A percentile compares a stretch with the other conserved stretches of the same genome.
Evolutionary conservation across 1,140 invertebrate genomes (phyloP).

Genomic region (Heliconius hewitsoni): DNA sequence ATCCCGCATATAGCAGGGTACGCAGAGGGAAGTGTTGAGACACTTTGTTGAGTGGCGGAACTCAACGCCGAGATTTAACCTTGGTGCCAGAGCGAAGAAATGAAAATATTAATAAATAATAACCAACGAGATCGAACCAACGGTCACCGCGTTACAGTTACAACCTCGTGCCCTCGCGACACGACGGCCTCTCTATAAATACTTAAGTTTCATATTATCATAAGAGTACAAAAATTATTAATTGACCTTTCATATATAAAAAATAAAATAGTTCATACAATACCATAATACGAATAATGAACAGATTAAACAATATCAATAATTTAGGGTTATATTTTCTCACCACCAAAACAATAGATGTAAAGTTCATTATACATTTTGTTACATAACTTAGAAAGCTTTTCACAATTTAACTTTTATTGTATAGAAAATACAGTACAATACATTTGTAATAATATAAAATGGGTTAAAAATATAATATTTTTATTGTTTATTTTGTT

Average conservation of each 20-base stretch:
- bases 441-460: not conserved
- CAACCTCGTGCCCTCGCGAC: too few relatives aligned
- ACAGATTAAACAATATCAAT: conserved; percentile 33
- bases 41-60: too few relatives aligned
- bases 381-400: not conserved
- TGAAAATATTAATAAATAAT: too few relatives aligned
- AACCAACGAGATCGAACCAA: too few relatives aligned
- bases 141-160: too few relatives aligned
- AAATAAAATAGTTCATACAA: not conserved
- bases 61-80: too few relatives aligned
- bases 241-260: not conserved
- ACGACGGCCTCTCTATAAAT: too few relatives aligned
- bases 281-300: not conserved
- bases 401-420: not conserved
- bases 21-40: too few relatives aligned
- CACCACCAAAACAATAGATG: conserved; percentile 62
- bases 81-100: too few relatives aligned
- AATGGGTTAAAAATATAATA: too few relatives aligned
- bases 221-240: not conserved
- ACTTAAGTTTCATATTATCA: not conserved
- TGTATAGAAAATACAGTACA: not conserved
- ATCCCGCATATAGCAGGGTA: too few relatives aligned
- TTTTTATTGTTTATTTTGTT: too few relatives aligned
- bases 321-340: conserved; percentile 63
- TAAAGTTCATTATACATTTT: conserved; percentile 13